A percentile compares a stretch with the other conserved stretches of the same genome.
These are phyloP conservation scores for Papilio helenus DNA, from an alignment of 1,140 invertebrate genomes.

Conservation along the genomic window DNA sequence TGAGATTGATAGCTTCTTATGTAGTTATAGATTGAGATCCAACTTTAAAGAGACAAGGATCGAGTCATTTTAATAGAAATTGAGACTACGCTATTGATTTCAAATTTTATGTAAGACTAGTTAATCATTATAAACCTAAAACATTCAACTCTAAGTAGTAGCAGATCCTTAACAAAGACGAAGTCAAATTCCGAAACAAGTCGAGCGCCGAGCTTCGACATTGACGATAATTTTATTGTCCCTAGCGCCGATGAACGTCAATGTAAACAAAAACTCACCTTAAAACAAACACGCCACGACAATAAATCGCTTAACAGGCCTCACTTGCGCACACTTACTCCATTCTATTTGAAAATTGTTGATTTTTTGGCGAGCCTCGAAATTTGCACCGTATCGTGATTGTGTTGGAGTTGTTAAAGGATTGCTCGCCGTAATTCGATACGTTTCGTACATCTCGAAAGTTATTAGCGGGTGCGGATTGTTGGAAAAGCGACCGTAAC, in stretches of 20 bases:
- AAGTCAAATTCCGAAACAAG: conserved; percentile 72
- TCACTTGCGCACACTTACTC: conserved; percentile 55
- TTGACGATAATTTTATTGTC: conserved; percentile 73
- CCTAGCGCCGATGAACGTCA: conserved; percentile 52
- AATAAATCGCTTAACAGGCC: conserved; percentile 58
- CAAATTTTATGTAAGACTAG: neutral
- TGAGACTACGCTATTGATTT: neutral
- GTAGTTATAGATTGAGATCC: neutral
- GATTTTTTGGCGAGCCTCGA: conserved; percentile 62
- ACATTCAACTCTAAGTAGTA: conserved; percentile 41
- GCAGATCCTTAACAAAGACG: conserved; percentile 62
- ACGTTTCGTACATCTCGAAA: conserved; percentile 62
- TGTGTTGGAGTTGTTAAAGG: conserved; percentile 66
- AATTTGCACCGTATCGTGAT: conserved; percentile 71
- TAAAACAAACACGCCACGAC: conserved; percentile 58
- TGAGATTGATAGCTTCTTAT: neutral
- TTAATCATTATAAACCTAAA: conserved; percentile 11
- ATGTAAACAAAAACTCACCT: conserved; percentile 65
- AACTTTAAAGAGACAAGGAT: neutral
- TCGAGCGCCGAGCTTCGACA: conserved; percentile 65
- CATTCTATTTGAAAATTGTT: conserved; percentile 71
- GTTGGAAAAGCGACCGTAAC: conserved; percentile 54
- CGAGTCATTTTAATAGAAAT: neutral
- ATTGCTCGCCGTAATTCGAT: conserved; percentile 58
- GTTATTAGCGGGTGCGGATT: conserved; percentile 46